phyloP scores from a whole-genome alignment of 2,113 vertebrate species.

The Motacilla alba region DNA sequence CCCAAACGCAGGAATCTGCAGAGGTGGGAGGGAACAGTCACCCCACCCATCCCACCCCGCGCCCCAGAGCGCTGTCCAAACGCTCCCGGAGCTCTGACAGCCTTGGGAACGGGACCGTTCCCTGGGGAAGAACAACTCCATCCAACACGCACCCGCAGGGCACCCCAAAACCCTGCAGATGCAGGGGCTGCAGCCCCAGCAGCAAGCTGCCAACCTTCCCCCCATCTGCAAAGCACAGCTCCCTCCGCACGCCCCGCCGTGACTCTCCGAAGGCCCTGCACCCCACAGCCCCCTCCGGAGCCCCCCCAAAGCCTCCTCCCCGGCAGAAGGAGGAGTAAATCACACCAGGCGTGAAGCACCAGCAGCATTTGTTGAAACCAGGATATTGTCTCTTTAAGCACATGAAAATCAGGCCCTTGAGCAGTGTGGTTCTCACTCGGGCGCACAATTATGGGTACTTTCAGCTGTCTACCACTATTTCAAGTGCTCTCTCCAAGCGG shows the following conservation, averaged over 20 bases:
- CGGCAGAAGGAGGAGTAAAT: not conserved
- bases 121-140: not conserved
- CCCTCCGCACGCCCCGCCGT: rapidly evolving
- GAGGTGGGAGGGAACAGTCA: not conserved
- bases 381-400: conserved; percentile 87
- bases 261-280: rapidly evolving
- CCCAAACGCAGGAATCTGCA: not conserved
- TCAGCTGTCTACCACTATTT: conserved; percentile 87
- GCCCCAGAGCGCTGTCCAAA: not conserved
- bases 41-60: not conserved
- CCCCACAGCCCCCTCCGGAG: not conserved
- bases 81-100: not conserved
- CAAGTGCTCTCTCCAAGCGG: conserved; percentile 86
- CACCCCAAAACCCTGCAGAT: not conserved
- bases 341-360: conserved; percentile 50
- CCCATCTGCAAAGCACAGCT: not conserved
- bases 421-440: conserved; percentile 82
- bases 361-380: conserved; percentile 76
- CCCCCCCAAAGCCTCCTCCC: not conserved
- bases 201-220: rapidly evolving
- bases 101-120: rapidly evolving
- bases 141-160: rapidly evolving
- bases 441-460: conserved; percentile 93
- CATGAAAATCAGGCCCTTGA: conserved; percentile 90
- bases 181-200: rapidly evolving